phyloP scores from a whole-genome alignment of 2,797 vertebrate species.

The Alectoris magna region DNA sequence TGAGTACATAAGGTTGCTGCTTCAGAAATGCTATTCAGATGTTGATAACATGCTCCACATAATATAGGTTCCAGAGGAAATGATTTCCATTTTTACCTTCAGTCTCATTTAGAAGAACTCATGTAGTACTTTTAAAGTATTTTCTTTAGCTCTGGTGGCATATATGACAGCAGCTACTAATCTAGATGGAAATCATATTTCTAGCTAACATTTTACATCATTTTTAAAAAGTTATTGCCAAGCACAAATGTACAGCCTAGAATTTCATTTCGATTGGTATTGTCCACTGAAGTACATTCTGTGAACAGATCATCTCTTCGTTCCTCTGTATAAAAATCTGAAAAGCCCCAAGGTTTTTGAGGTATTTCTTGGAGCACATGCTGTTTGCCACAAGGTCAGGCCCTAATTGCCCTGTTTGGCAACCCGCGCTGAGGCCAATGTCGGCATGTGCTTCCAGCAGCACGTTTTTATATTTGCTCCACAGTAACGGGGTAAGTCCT shows the following conservation, averaged over 20 bases:
- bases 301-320: neutral
- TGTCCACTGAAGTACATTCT: neutral
- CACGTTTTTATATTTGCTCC: neutral
- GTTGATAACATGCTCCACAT: neutral
- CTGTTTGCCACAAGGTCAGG: neutral
- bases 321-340: neutral
- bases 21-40: neutral
- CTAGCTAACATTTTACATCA: neutral
- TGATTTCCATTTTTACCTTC: constrained; percentile 12
- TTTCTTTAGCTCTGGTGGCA: neutral
- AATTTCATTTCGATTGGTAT: neutral
- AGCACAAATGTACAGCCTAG: neutral
- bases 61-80: neutral
- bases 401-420: neutral
- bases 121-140: constrained; percentile 12
- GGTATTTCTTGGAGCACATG: neutral
- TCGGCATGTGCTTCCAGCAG: neutral
- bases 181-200: constrained; percentile 24
- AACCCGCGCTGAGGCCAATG: accelerated
- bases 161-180: constrained; percentile 30
- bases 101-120: neutral
- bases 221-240: neutral
- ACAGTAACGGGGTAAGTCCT: neutral
- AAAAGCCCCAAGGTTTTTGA: neutral
- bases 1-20: neutral